Evolutionary conservation across 2,888 invertebrate species (phyloP), one percentile per base, ranked within the genome.

Genomic region (Brachypterus glaber): DNA sequence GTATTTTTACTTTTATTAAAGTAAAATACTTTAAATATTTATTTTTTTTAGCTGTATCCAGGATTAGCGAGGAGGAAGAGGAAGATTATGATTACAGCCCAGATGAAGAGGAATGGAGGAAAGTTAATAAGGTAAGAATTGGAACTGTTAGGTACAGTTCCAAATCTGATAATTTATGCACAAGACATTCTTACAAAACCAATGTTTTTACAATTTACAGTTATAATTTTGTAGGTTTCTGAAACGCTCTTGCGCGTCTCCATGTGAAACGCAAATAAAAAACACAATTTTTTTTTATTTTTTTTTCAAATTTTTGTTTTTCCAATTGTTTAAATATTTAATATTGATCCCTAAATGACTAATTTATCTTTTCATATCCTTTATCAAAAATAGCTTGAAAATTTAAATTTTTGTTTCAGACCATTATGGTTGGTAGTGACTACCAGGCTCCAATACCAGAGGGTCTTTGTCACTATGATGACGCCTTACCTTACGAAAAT

Each of bases 371-470:
- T 24, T 16, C 30, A 35, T 27, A 17, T 18, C 34, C 33, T 27
- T 33, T 25, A 13, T 9, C n/a, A 3, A 24, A 11, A 14, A 5
- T 15, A 4, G 11, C 30, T 30, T 7, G 13, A 15, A 30, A 24
- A 26, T 16, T 33, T 29, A 4, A n/a, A n/a, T n/a, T n/a, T n/a
- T n/a, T n/a, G n/a, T 15, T 12, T n/a, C 46, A 76, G 74, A 90
- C 88, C 14, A 93, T 95, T 46, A 92, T 92, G 87, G 92, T 96
- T 16, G 96, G 95, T 12, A 79, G 81, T 47, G 88, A 90, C 58
- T 95, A 84, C 62, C 96, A 96, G 70, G 96, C 95, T 2, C 79
- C 77, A 37, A 90, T 96, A 56, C 95, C 95, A 1, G 89, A 89
- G 60, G 92, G 91, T 1, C 70, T 95, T 12, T 85, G 85, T 55